Percentiles rank a stretch among this genome's conserved stretches.
phyloP scores from a whole-genome alignment of 2,888 invertebrate genomes.

The Lingula anatina region DNA sequence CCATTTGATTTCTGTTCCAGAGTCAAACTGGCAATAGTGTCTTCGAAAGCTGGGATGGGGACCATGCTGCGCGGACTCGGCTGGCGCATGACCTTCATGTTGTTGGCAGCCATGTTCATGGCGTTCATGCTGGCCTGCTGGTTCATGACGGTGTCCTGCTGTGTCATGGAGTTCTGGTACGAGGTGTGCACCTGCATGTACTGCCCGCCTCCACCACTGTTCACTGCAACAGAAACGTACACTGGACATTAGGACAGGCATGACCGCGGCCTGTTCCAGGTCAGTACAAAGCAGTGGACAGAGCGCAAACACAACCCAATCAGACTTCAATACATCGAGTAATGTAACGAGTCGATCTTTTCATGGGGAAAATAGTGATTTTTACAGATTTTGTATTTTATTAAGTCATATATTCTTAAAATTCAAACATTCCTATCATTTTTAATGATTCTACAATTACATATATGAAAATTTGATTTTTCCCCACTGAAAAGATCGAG shows the following conservation, averaged over 20 bases:
- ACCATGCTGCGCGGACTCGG: slow-evolving; percentile 1
- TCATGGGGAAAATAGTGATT: no score
- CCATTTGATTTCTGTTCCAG: no score
- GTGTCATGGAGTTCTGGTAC: not conserved
- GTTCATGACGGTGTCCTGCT: not conserved
- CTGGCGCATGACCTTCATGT: not conserved
- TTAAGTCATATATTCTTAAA: no score
- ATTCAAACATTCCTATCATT: no score
- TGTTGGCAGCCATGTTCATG: not conserved
- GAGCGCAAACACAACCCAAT: no score
- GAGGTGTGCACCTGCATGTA: not conserved
- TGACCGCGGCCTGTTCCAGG: not conserved
- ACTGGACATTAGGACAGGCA: not conserved
- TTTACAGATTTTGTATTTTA: no score
- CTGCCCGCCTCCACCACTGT: not conserved
- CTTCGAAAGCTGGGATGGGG: slow-evolving; percentile 4
- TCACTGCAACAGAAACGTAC: not conserved
- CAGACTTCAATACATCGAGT: no score
- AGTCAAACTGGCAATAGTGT: not conserved
- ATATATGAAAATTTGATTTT: no score
- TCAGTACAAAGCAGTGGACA: no score
- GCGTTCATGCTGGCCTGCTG: not conserved
- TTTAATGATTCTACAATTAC: no score
- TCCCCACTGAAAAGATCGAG: no score
- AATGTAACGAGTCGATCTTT: no score